phyloP scores from a whole-genome alignment of 2,113 vertebrate species.

The Myiozetetes cayanensis region DNA sequence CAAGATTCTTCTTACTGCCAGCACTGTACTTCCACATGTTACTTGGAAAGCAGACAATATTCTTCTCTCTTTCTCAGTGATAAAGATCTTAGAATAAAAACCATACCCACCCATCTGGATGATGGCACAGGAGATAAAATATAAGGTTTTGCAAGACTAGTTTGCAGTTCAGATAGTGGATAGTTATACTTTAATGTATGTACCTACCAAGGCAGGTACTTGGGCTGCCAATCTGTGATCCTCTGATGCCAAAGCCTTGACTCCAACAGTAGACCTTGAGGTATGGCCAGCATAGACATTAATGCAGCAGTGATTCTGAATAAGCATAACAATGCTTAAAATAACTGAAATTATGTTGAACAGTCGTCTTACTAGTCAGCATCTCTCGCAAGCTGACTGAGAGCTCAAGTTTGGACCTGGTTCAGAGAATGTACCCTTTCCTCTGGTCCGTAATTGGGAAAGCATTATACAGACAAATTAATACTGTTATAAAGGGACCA shows the following conservation, averaged over 20 bases:
- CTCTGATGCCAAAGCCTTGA: background rate
- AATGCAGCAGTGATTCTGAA: background rate
- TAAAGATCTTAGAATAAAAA: background rate
- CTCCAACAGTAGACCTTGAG: background rate
- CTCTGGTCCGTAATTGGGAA: background rate
- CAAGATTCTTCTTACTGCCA: background rate
- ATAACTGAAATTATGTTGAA: background rate
- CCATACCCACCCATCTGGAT: background rate
- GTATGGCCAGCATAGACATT: background rate
- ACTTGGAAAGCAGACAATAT: constrained; percentile 7
- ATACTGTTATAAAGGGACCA: background rate
- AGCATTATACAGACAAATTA: background rate
- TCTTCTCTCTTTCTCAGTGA: background rate
- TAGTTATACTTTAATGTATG: background rate
- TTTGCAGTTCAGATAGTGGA: background rate
- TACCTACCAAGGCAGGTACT: background rate
- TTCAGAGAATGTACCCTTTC: background rate
- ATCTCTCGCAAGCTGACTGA: background rate
- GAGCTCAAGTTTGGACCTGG: background rate
- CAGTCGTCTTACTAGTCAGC: background rate
- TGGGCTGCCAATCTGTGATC: background rate
- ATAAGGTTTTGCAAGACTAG: background rate
- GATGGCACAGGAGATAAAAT: background rate
- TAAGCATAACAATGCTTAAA: background rate
- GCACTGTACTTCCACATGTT: background rate